Evolutionary conservation across 1,140 invertebrate genomes (phyloP).

Genomic region (Heliconius nattereri): DNA sequence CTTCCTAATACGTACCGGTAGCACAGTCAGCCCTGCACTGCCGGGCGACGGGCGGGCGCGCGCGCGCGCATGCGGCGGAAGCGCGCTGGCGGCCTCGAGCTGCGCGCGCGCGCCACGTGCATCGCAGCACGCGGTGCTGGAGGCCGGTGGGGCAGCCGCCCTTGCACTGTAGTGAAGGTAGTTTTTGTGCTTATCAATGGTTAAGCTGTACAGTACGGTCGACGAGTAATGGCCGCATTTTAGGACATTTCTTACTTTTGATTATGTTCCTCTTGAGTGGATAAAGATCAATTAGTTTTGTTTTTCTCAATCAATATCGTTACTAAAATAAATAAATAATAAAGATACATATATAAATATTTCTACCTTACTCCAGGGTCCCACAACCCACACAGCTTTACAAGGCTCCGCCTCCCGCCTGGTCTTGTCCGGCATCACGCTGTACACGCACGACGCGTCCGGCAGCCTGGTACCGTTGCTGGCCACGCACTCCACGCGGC

Average conservation of each 20-base stretch:
- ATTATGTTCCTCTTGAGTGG: too few relatives aligned
- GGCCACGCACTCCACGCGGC: constrained; percentile 86
- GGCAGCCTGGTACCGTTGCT: constrained; percentile 83
- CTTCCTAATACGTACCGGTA: constrained; percentile 3
- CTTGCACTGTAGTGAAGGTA: constrained; percentile 84
- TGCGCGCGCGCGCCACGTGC: constrained; percentile 92
- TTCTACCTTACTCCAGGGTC: constrained; percentile 93
- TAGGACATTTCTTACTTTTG: too few relatives aligned
- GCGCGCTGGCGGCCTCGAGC: constrained; percentile 90
- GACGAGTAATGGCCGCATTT: not conserved
- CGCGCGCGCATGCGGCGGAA: constrained; percentile 89
- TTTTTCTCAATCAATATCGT: too few relatives aligned
- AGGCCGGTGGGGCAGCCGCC: constrained; percentile 88
- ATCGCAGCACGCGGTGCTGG: constrained; percentile 91
- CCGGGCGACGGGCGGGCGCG: constrained; percentile 88
- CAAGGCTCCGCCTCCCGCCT: constrained; percentile 90
- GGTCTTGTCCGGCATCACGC: constrained; percentile 85
- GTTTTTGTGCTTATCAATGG: not conserved
- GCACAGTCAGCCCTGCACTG: constrained; percentile 78
- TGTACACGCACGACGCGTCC: constrained; percentile 84
- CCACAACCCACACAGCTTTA: constrained; percentile 91
- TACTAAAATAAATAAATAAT: too few relatives aligned
- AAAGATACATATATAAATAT: too few relatives aligned
- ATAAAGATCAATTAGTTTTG: too few relatives aligned
- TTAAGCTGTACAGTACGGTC: not conserved